Percentiles rank a stretch among this genome's conserved stretches.
These are phyloP conservation scores for Nothocercus julius DNA, from an alignment of 2,113 vertebrate species.

Conservation along the genomic window DNA sequence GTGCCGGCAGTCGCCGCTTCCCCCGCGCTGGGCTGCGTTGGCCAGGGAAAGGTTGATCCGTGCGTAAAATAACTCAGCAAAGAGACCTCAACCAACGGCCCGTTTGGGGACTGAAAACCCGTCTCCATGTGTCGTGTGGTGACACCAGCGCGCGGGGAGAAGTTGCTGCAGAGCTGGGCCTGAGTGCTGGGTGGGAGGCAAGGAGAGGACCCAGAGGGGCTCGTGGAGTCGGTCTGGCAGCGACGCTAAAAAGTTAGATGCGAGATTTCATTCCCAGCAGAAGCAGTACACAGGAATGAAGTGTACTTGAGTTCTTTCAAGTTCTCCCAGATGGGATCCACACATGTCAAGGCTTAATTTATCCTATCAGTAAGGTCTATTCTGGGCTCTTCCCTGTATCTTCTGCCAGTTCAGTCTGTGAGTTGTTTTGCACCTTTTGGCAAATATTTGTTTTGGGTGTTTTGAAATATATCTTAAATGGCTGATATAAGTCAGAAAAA, in stretches of 20 bases:
- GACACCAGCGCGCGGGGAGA: not conserved
- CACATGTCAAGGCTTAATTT: constrained; percentile 54
- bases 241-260: not conserved
- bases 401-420: constrained; percentile 50
- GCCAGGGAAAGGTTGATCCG: not conserved
- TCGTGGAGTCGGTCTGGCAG: not conserved
- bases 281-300: not conserved
- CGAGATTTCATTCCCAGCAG: not conserved
- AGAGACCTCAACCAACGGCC: not conserved
- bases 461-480: not conserved
- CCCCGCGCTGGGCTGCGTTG: rapidly evolving
- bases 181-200: rapidly evolving
- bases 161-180: not conserved
- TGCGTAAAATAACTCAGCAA: not conserved
- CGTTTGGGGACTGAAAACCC: not conserved
- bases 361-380: constrained; percentile 44
- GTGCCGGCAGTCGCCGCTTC: not conserved
- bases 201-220: rapidly evolving
- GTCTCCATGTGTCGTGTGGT: not conserved
- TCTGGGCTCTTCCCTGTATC: constrained; percentile 25
- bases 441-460: constrained; percentile 36
- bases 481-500: not conserved
- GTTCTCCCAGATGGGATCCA: constrained; percentile 13
- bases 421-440: constrained; percentile 55
- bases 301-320: rapidly evolving